phyloP scores from a whole-genome alignment of 2,113 vertebrate species.

The Oryzias melastigma region DNA sequence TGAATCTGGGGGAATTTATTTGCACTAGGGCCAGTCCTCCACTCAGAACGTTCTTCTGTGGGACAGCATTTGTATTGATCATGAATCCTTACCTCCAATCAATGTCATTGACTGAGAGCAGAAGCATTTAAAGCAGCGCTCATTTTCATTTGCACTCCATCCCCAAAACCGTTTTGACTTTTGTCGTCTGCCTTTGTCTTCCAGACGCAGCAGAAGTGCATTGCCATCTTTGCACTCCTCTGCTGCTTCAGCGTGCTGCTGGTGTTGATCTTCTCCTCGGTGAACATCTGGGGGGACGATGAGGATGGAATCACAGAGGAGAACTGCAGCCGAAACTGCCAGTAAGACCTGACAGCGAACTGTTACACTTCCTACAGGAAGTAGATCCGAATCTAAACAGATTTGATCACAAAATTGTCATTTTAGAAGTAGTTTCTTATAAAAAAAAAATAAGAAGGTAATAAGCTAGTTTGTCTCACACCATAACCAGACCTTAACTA shows the following conservation, averaged over 20 bases:
- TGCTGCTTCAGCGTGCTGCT: conserved; percentile 92
- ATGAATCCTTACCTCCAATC: conserved; percentile 20
- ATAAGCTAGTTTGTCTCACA: too few relatives aligned
- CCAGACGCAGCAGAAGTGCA: conserved; percentile 96
- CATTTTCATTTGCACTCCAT: conserved; percentile 6
- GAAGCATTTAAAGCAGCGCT: conserved; percentile 30
- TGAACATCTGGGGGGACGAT: conserved; percentile 89
- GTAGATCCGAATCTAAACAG: too few relatives aligned
- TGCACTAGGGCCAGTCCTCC: background rate
- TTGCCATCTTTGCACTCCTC: conserved; percentile 91
- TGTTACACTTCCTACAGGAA: too few relatives aligned
- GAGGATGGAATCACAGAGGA: conserved; percentile 92
- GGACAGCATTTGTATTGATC: conserved; percentile 25
- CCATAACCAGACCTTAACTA: too few relatives aligned
- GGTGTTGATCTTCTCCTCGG: conserved; percentile 91
- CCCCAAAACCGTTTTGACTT: background rate
- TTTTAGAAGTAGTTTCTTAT: too few relatives aligned
- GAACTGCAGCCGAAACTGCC: conserved; percentile 91
- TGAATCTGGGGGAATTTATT: too few relatives aligned
- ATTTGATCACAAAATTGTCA: too few relatives aligned
- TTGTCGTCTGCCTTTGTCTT: conserved; percentile 9
- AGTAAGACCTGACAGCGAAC: conserved; percentile 77
- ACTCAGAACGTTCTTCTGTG: conserved; percentile 11
- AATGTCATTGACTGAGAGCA: conserved; percentile 30
- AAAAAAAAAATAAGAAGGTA: too few relatives aligned